phyloP scores from a whole-genome alignment of 2,113 vertebrate genomes.

The Gopherus evgoodei region DNA sequence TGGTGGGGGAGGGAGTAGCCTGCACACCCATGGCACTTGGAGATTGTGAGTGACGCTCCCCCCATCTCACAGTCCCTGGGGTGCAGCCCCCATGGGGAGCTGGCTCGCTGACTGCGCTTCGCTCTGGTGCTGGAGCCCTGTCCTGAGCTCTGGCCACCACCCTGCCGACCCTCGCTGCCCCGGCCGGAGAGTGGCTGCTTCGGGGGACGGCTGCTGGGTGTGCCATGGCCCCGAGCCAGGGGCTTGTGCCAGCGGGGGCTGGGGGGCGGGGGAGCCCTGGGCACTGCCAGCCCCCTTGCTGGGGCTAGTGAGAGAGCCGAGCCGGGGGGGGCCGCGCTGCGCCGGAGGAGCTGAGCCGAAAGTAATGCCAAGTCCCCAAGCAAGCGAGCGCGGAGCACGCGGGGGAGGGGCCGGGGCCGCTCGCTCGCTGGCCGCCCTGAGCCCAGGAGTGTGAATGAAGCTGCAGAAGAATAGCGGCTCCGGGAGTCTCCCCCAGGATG shows the following conservation, averaged over 20 bases:
- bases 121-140: neutral
- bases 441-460: conserved; percentile 79
- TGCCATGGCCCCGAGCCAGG: neutral
- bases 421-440: neutral
- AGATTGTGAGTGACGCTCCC: too few species aligned
- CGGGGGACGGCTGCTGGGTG: conserved; percentile 28
- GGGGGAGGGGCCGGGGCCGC: conserved; percentile 47
- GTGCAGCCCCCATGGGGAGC: too few species aligned
- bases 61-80: too few species aligned
- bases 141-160: neutral
- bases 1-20: neutral
- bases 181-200: neutral
- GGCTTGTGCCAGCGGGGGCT: too few species aligned
- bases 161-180: neutral
- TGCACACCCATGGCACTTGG: too few species aligned
- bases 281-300: neutral
- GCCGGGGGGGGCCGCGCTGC: conserved; percentile 61
- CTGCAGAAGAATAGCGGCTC: neutral
- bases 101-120: too few species aligned
- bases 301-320: neutral
- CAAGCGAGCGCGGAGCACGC: conserved; percentile 60
- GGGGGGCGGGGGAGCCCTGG: too few species aligned
- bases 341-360: conserved; percentile 71
- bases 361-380: conserved; percentile 72
- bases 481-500: conserved; percentile 60